Percentiles rank a stretch among this genome's conserved stretches.
Evolutionary conservation across 2,797 vertebrate genomes (phyloP).

Genomic region (Heteromormyrus szaboi): DNA sequence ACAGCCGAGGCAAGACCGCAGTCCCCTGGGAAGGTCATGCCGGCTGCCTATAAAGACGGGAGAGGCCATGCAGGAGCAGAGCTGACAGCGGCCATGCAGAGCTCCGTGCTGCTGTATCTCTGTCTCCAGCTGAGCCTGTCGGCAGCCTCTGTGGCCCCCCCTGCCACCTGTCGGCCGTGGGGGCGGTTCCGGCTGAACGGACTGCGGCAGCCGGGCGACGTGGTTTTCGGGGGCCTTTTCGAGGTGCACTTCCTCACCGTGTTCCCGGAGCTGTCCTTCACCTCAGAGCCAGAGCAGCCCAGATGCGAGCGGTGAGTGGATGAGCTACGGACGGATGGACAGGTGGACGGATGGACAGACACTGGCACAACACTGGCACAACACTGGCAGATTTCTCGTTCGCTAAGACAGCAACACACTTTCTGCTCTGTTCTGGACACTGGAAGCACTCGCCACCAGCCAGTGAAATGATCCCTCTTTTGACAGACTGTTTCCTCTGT

Average conservation of each 20-base stretch:
- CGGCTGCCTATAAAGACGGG: constrained; percentile 15
- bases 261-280: constrained; percentile 50
- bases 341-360: neutral
- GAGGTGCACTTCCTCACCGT: constrained; percentile 50
- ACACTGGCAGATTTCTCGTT: neutral
- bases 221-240: constrained; percentile 56
- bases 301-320: constrained; percentile 39
- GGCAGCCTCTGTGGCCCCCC: constrained; percentile 12
- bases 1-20: neutral
- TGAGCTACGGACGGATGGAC: neutral
- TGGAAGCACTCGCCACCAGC: neutral
- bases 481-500: neutral
- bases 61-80: neutral
- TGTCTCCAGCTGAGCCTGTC: constrained; percentile 23
- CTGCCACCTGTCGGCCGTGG: constrained; percentile 26
- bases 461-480: neutral
- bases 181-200: constrained; percentile 44
- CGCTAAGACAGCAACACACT: neutral
- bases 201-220: constrained; percentile 50
- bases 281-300: constrained; percentile 46
- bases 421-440: neutral
- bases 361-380: neutral
- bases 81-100: constrained; percentile 30
- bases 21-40: neutral
- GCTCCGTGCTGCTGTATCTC: neutral